phyloP scores from a whole-genome alignment of 37 sponge, comb jelly and placozoan species.

The Eunapius fragilis region DNA sequence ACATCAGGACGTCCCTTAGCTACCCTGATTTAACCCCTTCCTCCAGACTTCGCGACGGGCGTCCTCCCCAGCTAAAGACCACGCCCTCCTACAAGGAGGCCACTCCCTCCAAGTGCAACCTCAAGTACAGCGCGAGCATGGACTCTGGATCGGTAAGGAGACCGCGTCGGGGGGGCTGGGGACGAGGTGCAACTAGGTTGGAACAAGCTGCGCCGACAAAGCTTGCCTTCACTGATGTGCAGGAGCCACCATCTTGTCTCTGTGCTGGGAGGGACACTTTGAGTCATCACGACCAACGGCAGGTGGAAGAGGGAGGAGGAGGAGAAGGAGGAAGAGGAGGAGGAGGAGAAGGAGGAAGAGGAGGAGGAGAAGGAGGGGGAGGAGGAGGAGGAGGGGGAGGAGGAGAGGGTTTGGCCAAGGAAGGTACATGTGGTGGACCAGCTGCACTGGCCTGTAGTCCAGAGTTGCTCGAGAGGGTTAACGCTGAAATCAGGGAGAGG shows the following conservation, averaged over 20 bases:
- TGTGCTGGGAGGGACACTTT: neutral
- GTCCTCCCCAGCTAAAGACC: neutral
- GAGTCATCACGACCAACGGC: too few species aligned
- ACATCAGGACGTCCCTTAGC: neutral
- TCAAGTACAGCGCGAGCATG: neutral
- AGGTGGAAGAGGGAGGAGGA: neutral
- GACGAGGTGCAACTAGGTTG: neutral
- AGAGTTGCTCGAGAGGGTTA: constrained; percentile 35
- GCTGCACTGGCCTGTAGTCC: neutral
- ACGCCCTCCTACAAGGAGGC: neutral
- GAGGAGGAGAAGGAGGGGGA: neutral
- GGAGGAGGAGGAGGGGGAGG: neutral
- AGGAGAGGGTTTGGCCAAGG: too few species aligned
- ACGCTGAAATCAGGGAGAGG: constrained; percentile 15
- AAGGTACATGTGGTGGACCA: neutral
- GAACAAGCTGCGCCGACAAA: neutral
- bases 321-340: neutral
- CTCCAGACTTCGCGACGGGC: neutral
- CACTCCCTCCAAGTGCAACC: neutral
- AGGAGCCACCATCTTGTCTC: neutral
- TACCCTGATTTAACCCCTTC: neutral
- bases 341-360: neutral
- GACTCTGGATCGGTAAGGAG: neutral
- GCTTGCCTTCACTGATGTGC: neutral
- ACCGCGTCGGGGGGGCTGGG: neutral